Base-by-base conservation (phyloP, 2,797 vertebrate genomes). In the Cossypha polioptera region DNA sequence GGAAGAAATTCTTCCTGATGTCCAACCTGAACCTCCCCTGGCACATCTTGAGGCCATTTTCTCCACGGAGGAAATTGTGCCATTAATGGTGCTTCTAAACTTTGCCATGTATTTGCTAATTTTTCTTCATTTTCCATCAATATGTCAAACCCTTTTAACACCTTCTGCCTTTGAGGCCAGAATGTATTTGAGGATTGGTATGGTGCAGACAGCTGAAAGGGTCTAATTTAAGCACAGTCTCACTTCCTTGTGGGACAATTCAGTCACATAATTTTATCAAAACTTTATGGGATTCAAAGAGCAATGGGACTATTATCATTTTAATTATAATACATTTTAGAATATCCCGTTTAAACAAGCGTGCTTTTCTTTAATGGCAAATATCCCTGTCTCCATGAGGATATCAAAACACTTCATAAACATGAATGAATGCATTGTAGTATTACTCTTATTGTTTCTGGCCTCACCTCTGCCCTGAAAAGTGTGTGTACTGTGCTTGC, bases 351-450 rank as follows among this genome's bases (percentile, higher is more conserved):
- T 74, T 84, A 59, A 83, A 81, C 20, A 88, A 66, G 4, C 7
- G 53, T 76, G 11, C 1, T 85, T 92, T 88, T 75, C 66, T 78
- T 79, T 59, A 86, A 69, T 38, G 59, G n/a, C 29, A 94, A 92
- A 69, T 86, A 77, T 48, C 16, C 19, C 55, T 67, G 28, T 55
- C 67, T 90, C 80, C 55, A 54, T 72, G 88, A 86, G 62, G 25
- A 51, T 86, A 57, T 81, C 73, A 82, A 87, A 96, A 66, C 59
- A 67, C 48, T 81, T 85, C 29, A 82, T 86, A 81, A 90, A 76
- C 24, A 33, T 20, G n/a, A 89, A 69, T 53, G 36, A 86, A 88
- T 67, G 7, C 11, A 43, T 55, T 81, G 24, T 54, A 81, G 4
- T 43, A 43, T 53, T 94, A 40, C 29, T 81, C 29, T 33, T 50